These are phyloP conservation scores for Podocnemis expansa DNA, from an alignment of 2,113 vertebrate genomes.

Conservation along the genomic window DNA sequence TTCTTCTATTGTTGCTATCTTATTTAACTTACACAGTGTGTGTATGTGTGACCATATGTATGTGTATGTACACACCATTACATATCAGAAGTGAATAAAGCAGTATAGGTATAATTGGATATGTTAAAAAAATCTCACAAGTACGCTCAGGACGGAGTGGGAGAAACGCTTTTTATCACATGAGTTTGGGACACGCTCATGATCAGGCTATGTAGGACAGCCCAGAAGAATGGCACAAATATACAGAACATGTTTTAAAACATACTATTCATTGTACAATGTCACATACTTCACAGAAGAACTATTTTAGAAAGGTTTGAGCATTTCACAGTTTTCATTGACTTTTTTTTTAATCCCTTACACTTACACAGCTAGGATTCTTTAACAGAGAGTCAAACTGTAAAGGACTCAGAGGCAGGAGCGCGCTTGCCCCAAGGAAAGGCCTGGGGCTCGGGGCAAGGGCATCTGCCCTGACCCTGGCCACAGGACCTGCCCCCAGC, in stretches of 20 bases:
- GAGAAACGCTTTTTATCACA: neutral
- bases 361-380: neutral
- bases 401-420: too few species aligned
- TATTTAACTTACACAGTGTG: neutral
- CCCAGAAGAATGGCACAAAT: neutral
- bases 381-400: neutral
- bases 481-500: too few species aligned
- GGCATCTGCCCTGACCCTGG: too few species aligned
- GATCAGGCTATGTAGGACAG: accelerated
- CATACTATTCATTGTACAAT: neutral
- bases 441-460: too few species aligned
- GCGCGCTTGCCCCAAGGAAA: too few species aligned
- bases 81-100: neutral
- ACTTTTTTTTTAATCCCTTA: constrained; percentile 43
- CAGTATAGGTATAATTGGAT: neutral
- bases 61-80: too few species aligned
- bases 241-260: constrained; percentile 20
- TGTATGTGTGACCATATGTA: too few species aligned
- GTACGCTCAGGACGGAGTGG: neutral
- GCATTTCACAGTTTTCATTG: constrained; percentile 41
- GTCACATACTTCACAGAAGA: constrained; percentile 22
- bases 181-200: neutral
- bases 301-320: neutral
- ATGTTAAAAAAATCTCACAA: neutral
- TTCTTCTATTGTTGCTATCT: neutral